These are phyloP conservation scores for Leuctra nigra DNA, from an alignment of 2,888 invertebrate species.

Conservation along the genomic window DNA sequence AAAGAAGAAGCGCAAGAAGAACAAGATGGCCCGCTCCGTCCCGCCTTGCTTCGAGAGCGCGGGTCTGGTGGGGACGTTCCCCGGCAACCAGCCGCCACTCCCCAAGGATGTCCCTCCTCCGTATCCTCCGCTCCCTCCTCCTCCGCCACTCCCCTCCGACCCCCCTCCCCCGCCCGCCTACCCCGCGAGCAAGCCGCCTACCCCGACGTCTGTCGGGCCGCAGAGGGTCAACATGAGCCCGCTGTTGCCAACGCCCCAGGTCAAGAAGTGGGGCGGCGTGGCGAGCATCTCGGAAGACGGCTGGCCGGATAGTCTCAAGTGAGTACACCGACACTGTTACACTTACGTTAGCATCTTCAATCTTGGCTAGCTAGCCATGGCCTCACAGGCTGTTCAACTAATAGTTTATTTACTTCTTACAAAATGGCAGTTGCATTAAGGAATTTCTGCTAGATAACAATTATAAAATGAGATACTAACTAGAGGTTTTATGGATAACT, in stretches of 20 bases:
- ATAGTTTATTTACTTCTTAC: too few species aligned
- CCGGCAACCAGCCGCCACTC: constrained; percentile 47
- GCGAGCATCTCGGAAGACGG: constrained; percentile 47
- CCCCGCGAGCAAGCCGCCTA: neutral
- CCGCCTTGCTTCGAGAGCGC: constrained; percentile 36
- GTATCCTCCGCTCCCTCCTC: constrained; percentile 43
- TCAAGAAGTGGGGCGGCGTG: constrained; percentile 44
- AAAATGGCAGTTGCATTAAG: too few species aligned
- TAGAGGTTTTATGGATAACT: too few species aligned
- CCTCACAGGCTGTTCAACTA: too few species aligned
- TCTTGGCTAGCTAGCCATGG: too few species aligned
- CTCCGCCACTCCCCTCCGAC: constrained; percentile 49
- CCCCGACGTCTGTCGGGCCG: neutral
- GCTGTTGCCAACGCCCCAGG: constrained; percentile 28
- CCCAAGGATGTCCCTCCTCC: constrained; percentile 43
- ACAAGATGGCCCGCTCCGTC: constrained; percentile 42
- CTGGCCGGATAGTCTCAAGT: constrained; percentile 73
- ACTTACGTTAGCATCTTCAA: too few species aligned
- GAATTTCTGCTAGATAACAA: too few species aligned
- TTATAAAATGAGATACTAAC: too few species aligned
- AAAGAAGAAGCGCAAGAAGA: constrained; percentile 72
- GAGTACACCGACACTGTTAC: constrained; percentile 16
- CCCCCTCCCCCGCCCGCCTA: constrained; percentile 44
- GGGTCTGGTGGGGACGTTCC: constrained; percentile 18
- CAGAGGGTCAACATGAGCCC: constrained; percentile 24